phyloP scores from a whole-genome alignment of 2,797 vertebrate species.

The Hephaestus fuliginosus region DNA sequence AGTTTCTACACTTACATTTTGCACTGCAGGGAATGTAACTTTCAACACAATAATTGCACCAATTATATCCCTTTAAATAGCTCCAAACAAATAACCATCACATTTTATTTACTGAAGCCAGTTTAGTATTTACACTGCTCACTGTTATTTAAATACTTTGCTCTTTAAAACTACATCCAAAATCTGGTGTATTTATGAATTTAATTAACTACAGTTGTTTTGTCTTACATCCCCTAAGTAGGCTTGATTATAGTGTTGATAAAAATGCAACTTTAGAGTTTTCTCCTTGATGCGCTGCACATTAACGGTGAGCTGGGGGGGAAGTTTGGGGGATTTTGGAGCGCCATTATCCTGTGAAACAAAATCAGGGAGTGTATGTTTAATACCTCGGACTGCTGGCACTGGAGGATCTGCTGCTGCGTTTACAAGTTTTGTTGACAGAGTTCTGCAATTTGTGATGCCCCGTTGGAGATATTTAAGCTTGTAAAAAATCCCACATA shows the following conservation, averaged over 20 bases:
- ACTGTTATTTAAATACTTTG: background rate
- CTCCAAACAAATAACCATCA: background rate
- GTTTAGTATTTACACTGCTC: background rate
- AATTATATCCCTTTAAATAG: slow-evolving; percentile 4
- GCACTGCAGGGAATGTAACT: background rate
- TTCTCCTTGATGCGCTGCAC: background rate
- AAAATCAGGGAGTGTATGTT: background rate
- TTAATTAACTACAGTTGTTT: background rate
- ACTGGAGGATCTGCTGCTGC: slow-evolving; percentile 11
- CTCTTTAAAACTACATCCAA: background rate
- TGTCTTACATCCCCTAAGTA: background rate
- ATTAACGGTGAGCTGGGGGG: background rate
- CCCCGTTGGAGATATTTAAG: slow-evolving; percentile 1
- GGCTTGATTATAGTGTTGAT: background rate
- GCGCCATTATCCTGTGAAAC: background rate
- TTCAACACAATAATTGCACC: background rate
- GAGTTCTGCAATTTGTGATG: slow-evolving; percentile 23
- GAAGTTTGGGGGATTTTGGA: slow-evolving; percentile 16
- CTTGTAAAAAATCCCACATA: slow-evolving; percentile 29
- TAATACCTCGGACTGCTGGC: slow-evolving; percentile 5
- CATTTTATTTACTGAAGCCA: background rate
- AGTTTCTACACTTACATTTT: background rate
- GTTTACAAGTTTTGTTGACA: slow-evolving; percentile 35
- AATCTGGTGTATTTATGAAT: background rate
- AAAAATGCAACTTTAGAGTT: background rate